Evolutionary conservation across 2,797 vertebrate genomes (phyloP), one percentile per base, ranked within the genome.

Genomic region (Catostomus latipinnis): DNA sequence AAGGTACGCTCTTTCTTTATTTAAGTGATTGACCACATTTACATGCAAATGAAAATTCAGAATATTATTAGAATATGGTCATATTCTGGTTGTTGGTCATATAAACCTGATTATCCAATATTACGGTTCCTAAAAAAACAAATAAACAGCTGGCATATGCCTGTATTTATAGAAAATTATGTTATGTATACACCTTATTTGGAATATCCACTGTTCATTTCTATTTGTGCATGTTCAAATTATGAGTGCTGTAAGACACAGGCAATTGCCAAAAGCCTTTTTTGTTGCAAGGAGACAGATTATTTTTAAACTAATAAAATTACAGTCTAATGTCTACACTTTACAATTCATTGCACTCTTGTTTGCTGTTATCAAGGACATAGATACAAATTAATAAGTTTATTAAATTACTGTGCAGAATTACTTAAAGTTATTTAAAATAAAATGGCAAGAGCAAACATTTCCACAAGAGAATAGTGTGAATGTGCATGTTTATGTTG

Each of bases 1-100:
- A 98, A 96, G 97, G 97, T 98, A 63, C 6, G 49, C 56, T 16
- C 12, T 5, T 63, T 22, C 13, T 48, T 53, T 56, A 8, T 60
- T 52, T 71, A 5, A 8, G n/a, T 63, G 11, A 63, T 63, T 13
- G 18, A 34, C 11, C n/a, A 53, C 6, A 16, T 49, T 66, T 8
- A 14, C 14, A 58, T 8, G 16, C 6, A 57, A 53, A 58, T 16
- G 0, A 11, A 9, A 16, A 8, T 46, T 46, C 53, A 14, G 14
- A 48, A 34, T 34, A 34, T 34, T 34, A 34, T 4, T 34, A 34
- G 34, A 34, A 34, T 34, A 34, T 34, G 34, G 34, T 34, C 34
- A 34, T 34, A 34, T 34, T 34, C 34, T 34, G 34, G 34, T 34
- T 34, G 34, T 34, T 34, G 34, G 34, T 34, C 34, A 34, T 34